A percentile compares a stretch with the other conserved stretches of the same genome.
phyloP scores from a whole-genome alignment of 2,113 vertebrate species.

The Coptodon rendalli region DNA sequence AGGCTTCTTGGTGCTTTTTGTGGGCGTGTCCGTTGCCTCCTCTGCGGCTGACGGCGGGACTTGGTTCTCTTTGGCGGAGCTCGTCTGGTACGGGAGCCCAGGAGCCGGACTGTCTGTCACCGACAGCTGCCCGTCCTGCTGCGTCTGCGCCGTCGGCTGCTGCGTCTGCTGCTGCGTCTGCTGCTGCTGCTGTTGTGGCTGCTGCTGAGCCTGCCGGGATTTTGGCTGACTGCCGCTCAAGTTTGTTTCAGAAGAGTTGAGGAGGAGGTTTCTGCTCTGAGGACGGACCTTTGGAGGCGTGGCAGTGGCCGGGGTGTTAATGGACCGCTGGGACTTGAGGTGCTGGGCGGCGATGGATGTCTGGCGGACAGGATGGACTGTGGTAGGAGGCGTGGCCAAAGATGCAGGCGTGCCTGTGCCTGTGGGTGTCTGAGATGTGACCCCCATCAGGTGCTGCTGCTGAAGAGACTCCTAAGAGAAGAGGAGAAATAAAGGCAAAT shows the following conservation, averaged over 20 bases:
- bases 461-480: constrained; percentile 70
- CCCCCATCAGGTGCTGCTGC: constrained; percentile 73
- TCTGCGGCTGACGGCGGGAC: constrained; percentile 28
- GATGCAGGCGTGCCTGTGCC: constrained; percentile 72
- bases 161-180: neutral
- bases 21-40: constrained; percentile 61
- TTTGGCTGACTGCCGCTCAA: constrained; percentile 69
- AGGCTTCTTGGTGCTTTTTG: constrained; percentile 67
- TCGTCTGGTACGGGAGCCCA: constrained; percentile 75
- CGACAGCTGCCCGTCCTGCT: constrained; percentile 76
- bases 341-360: constrained; percentile 65
- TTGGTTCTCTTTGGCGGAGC: constrained; percentile 68
- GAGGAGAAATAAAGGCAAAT: neutral
- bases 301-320: constrained; percentile 67
- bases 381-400: constrained; percentile 74
- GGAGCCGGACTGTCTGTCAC: constrained; percentile 82
- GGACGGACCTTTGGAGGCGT: constrained; percentile 82
- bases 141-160: constrained; percentile 5
- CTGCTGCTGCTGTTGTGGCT: constrained; percentile 19
- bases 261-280: constrained; percentile 86
- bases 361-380: constrained; percentile 71
- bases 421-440: constrained; percentile 64
- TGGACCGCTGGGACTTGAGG: constrained; percentile 72
- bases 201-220: constrained; percentile 37
- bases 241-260: constrained; percentile 81